Evolutionary conservation across 1,140 invertebrate genomes (phyloP).

Genomic region (Linepithema humile): DNA sequence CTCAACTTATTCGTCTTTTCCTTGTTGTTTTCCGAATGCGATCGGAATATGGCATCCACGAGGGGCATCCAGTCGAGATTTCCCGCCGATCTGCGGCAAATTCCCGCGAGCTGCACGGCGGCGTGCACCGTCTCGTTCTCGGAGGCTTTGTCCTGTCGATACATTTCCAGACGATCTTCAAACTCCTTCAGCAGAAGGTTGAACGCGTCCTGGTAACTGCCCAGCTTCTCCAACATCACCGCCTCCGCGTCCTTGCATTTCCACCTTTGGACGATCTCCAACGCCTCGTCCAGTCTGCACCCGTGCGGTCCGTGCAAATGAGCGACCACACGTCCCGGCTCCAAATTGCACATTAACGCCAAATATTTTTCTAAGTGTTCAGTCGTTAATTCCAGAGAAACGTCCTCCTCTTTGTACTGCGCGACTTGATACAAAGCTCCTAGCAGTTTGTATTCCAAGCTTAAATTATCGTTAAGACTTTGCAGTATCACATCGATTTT

Average conservation of each 20-base stretch:
- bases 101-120: conserved; percentile 76
- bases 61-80: conserved; percentile 82
- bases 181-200: conserved; percentile 78
- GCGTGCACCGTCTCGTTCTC: conserved; percentile 74
- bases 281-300: conserved; percentile 79
- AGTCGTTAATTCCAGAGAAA: conserved; percentile 83
- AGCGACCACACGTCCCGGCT: conserved; percentile 81
- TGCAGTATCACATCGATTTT: conserved; percentile 79
- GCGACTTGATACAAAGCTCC: conserved; percentile 86
- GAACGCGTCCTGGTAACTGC: conserved; percentile 82
- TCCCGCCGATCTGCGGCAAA: conserved; percentile 81
- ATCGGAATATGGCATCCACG: conserved; percentile 78
- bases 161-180: conserved; percentile 72
- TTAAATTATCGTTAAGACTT: conserved; percentile 78
- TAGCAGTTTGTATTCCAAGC: conserved; percentile 86
- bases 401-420: conserved; percentile 81
- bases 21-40: conserved; percentile 73
- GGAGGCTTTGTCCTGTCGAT: conserved; percentile 60
- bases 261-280: conserved; percentile 77
- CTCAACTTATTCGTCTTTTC: conserved; percentile 77
- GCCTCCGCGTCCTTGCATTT: conserved; percentile 80
- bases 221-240: conserved; percentile 81
- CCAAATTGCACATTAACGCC: conserved; percentile 88
- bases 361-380: conserved; percentile 87
- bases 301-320: conserved; percentile 79